Base-by-base conservation (phyloP, 2,797 vertebrate species). In the Galago senegalensis region DNA sequence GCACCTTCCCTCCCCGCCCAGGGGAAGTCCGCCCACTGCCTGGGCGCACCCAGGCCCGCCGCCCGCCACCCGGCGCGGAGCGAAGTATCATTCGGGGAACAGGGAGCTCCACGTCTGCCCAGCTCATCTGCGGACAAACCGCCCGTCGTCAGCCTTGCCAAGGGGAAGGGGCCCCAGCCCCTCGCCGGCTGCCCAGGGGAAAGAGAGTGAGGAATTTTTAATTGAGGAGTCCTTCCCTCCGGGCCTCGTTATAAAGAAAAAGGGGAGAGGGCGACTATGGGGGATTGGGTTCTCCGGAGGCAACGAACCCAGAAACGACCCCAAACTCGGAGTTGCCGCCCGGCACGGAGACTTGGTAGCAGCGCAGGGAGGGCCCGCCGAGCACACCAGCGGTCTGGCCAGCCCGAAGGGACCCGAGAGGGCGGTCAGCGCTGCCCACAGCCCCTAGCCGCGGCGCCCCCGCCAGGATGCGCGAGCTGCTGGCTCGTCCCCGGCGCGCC, bases 251-350 rank as follows among this genome's bases (percentile, higher is more conserved):
- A 95, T 3, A 91, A 91, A 80, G 37, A 46, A 56, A 85, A 87
- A 0, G 16, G 79, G 61, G 63, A 14, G 18, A 21, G 61, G 34
- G 23, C 11, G 34, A 9, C 14, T 37, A 86, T 10, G 4, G 2
- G 81, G 89, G 96, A 76, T 96, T 25, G 9, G 90, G 87, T 60
- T 87, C 81, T 82, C 49, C 0, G 56, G 80, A 89, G 93, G 93
- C 96, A 82, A 87, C 29, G 87, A 94, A 87, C 86, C 79, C 37
- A 86, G 95, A 89, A 93, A 91, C 63, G 84, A 91, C 97, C 56
- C 85, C 92, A 93, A 98, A 98, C 96, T 98, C 96, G 18, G 94
- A 88, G 61, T 49, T 89, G 85, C 94, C 84, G 75, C 96, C 79
- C 80, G 34, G 90, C 65, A 16, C 1, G 6, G 21, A 70, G 95